Percentiles rank a stretch among this genome's conserved stretches.
Evolutionary conservation across 2,113 vertebrate genomes (phyloP).

Genomic region (Litocranius walleri): DNA sequence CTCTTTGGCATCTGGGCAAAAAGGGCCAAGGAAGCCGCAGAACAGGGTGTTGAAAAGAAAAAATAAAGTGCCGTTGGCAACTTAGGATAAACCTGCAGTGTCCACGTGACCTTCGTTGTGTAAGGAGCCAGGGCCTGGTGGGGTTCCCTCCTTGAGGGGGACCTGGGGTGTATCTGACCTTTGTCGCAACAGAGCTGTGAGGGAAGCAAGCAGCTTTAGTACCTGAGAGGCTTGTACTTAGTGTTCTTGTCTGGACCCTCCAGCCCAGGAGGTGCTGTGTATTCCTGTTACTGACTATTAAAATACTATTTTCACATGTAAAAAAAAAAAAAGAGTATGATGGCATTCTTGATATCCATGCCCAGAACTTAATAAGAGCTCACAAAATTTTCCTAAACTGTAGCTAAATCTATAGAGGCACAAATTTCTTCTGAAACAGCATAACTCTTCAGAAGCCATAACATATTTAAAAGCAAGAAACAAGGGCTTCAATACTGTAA

Average conservation of each 20-base stretch:
- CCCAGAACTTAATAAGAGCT: conserved; percentile 52
- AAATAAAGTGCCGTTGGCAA: conserved; percentile 84
- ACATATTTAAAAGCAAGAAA: conserved; percentile 28
- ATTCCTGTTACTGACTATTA: not conserved
- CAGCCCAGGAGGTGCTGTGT: not conserved
- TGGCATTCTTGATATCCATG: conserved; percentile 45
- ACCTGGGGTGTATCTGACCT: too few species aligned
- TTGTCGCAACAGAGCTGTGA: not conserved
- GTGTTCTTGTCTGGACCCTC: not conserved
- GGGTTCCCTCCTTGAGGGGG: rapidly evolving
- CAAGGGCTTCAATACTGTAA: not conserved
- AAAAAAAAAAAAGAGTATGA: not conserved
- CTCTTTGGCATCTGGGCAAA: conserved; percentile 97
- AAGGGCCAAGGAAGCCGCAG: conserved; percentile 95
- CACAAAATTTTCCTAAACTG: conserved; percentile 33
- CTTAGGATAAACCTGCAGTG: conserved; percentile 79
- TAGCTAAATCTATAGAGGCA: conserved; percentile 29
- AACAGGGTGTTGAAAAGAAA: conserved; percentile 97
- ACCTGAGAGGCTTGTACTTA: too few species aligned
- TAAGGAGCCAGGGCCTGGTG: not conserved
- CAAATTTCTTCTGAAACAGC: conserved; percentile 2
- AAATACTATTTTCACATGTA: not conserved
- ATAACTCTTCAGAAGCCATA: not conserved
- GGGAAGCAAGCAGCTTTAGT: not conserved
- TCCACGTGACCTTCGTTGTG: not conserved